phyloP scores from a whole-genome alignment of 2,113 vertebrate genomes.

The Serinus canaria region DNA sequence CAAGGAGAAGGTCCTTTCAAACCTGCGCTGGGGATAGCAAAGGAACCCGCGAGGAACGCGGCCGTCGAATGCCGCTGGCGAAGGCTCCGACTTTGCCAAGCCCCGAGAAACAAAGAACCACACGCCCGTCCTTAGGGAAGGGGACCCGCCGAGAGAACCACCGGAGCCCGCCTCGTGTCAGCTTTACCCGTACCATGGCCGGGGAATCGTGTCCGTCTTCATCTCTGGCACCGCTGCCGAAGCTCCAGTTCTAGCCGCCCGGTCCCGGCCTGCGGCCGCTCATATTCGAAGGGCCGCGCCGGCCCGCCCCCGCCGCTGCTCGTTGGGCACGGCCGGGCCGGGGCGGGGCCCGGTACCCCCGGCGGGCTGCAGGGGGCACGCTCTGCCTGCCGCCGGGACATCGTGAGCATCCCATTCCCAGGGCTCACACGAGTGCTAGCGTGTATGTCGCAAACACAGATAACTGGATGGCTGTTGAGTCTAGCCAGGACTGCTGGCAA shows the following conservation, averaged over 20 bases:
- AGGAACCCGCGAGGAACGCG: not conserved
- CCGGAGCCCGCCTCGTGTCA: not conserved
- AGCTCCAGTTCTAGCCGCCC: not conserved
- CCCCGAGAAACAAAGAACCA: not conserved
- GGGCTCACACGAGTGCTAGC: too few species aligned
- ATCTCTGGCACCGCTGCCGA: not conserved
- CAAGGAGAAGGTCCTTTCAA: not conserved
- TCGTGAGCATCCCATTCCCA: not conserved
- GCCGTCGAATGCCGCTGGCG: not conserved
- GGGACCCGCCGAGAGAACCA: not conserved
- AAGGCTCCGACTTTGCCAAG: not conserved
- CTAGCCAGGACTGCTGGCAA: not conserved
- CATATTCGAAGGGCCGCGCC: not conserved
- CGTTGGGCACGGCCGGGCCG: not conserved
- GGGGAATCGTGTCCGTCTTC: not conserved
- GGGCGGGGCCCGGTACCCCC: not conserved
- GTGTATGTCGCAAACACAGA: not conserved
- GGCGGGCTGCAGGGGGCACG: not conserved
- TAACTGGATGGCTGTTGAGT: not conserved
- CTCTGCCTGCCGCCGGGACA: not conserved
- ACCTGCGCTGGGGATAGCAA: not conserved
- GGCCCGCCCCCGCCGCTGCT: not conserved
- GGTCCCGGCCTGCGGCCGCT: not conserved
- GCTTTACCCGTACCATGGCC: not conserved
- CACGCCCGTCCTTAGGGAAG: not conserved